Percentiles rank a stretch among this genome's conserved stretches.
These are phyloP conservation scores for Clinocottus analis DNA, from an alignment of 2,113 vertebrate genomes.

Conservation along the genomic window DNA sequence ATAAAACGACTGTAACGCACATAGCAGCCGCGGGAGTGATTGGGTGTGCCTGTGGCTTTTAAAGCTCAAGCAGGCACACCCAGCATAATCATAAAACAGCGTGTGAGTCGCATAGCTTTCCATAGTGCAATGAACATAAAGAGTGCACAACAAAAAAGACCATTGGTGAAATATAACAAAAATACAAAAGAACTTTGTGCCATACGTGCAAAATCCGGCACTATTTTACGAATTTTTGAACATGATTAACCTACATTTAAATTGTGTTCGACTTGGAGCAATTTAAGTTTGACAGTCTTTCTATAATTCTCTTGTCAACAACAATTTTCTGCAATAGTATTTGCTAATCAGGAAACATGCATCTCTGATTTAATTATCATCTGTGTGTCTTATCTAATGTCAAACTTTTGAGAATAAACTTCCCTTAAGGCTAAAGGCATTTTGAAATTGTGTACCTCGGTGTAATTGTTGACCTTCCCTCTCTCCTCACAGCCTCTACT, in stretches of 20 bases:
- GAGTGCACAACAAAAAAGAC: neutral
- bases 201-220: neutral
- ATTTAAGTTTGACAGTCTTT: neutral
- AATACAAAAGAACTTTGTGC: neutral
- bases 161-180: neutral
- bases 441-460: conserved; percentile 1
- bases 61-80: neutral
- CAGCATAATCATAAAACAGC: neutral
- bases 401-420: neutral
- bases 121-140: neutral
- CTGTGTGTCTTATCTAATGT: neutral
- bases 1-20: neutral
- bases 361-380: neutral
- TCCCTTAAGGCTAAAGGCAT: neutral
- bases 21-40: neutral
- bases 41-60: neutral
- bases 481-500: conserved; percentile 87
- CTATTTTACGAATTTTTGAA: neutral
- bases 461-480: conserved; percentile 9
- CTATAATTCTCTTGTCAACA: neutral
- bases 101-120: neutral
- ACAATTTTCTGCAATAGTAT: neutral
- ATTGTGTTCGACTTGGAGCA: neutral
- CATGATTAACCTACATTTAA: neutral
- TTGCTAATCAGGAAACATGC: neutral